Evolutionary conservation across 2,888 invertebrate genomes (phyloP).

Genomic region (Sesia apiformis): DNA sequence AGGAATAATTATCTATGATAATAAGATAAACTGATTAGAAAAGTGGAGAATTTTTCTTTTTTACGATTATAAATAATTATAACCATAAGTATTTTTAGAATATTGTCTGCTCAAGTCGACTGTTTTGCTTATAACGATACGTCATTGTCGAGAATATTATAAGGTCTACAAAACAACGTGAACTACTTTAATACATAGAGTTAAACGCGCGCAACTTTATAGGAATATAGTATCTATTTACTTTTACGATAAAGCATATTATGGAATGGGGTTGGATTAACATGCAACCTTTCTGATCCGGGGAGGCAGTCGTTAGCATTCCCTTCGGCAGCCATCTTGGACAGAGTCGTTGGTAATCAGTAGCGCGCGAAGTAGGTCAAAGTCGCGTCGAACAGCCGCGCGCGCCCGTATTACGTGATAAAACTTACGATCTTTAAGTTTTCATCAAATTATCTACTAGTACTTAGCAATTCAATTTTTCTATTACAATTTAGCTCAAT

Average conservation of each 20-base stretch:
- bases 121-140: no score
- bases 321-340: constrained; percentile 49
- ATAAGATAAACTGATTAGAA: no score
- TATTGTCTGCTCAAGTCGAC: no score
- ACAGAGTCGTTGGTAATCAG: constrained; percentile 28
- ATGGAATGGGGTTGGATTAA: constrained; percentile 13
- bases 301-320: constrained; percentile 24
- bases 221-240: not conserved
- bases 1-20: no score
- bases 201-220: not conserved
- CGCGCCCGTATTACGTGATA: constrained; percentile 30
- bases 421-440: not conserved
- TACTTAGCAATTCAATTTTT: no score
- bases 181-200: no score
- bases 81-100: no score
- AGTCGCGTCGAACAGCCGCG: constrained; percentile 41
- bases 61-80: no score
- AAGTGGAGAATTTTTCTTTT: no score
- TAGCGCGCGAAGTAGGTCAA: constrained; percentile 49
- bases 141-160: no score
- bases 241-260: constrained; percentile 12
- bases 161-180: no score
- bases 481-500: no score
- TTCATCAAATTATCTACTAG: not conserved
- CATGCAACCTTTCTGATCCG: constrained; percentile 21